phyloP scores from a whole-genome alignment of 2,113 vertebrate genomes.

The Hypomesus transpacificus region DNA sequence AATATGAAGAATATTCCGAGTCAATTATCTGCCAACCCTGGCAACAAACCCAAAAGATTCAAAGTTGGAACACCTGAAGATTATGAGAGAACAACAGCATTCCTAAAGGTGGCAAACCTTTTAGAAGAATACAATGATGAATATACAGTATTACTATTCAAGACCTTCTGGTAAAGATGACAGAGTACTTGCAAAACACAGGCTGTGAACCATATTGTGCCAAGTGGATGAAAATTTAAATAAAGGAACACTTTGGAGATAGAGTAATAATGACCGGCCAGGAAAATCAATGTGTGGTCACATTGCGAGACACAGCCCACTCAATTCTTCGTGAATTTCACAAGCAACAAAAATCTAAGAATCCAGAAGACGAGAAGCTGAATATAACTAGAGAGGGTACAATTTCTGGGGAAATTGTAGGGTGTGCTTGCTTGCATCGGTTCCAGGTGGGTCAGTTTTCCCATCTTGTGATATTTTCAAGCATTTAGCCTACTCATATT shows the following conservation, averaged over 20 bases:
- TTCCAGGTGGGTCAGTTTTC: too few species aligned
- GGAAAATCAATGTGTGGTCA: too few species aligned
- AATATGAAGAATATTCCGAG: slow-evolving; percentile 1
- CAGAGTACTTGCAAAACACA: slow-evolving; percentile 5
- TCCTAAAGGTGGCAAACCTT: slow-evolving; percentile 6
- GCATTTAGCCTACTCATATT: too few species aligned
- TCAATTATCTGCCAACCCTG: neutral
- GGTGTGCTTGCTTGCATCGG: too few species aligned
- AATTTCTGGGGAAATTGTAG: too few species aligned
- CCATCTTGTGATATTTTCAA: too few species aligned
- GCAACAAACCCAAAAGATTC: slow-evolving; percentile 12
- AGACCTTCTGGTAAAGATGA: slow-evolving; percentile 1
- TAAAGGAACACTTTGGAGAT: slow-evolving; percentile 6
- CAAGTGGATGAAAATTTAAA: neutral
- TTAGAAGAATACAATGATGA: slow-evolving; percentile 3
- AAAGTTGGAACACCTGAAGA: neutral
- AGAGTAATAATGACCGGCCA: too few species aligned
- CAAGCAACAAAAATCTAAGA: too few species aligned
- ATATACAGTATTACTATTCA: slow-evolving; percentile 6
- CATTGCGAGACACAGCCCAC: too few species aligned
- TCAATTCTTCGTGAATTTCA: too few species aligned
- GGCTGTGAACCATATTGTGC: slow-evolving; percentile 5
- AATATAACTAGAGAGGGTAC: too few species aligned
- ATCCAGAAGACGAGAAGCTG: too few species aligned
- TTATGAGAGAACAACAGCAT: slow-evolving; percentile 8